Percentiles rank a stretch among this genome's conserved stretches.
Conservation (phyloP, 2,888 invertebrate genomes). For the Rapana venosa region DNA sequence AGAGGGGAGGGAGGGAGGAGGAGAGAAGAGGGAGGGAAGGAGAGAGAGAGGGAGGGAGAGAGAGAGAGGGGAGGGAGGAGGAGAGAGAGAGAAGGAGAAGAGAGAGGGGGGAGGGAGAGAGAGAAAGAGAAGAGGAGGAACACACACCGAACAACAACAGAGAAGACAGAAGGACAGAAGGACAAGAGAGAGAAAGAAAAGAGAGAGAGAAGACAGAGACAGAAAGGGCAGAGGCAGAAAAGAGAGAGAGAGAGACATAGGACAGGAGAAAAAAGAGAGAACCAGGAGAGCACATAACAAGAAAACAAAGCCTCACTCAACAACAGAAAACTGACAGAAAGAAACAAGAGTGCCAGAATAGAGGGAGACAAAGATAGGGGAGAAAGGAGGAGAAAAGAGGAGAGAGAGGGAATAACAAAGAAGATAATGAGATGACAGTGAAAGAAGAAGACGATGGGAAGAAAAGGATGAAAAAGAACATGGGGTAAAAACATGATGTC, state of each 20-base stretch:
- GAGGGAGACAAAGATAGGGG: too few relatives aligned
- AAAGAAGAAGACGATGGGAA: neutral
- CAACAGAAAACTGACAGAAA: too few relatives aligned
- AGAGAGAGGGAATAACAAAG: too few relatives aligned
- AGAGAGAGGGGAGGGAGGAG: neutral
- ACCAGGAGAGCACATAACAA: too few relatives aligned
- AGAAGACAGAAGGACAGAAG: neutral
- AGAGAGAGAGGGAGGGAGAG: slow-evolving; percentile 6
- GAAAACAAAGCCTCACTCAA: too few relatives aligned
- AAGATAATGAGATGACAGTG: too few relatives aligned
- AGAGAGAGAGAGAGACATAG: neutral
- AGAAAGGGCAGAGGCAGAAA: neutral
- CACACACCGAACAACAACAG: neutral
- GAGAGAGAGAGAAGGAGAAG: neutral
- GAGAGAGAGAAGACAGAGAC: slow-evolving; percentile 1
- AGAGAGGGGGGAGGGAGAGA: neutral
- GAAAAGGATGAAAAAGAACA: neutral
- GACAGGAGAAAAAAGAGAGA: too few relatives aligned
- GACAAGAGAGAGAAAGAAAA: neutral
- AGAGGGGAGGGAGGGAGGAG: too few relatives aligned
- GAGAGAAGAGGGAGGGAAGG: neutral
- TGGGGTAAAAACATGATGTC: too few relatives aligned
- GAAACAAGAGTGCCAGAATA: too few relatives aligned
- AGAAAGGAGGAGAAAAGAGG: too few relatives aligned
- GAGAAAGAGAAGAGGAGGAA: neutral